Conservation (phyloP, 2,888 invertebrate genomes). For the Mactromeris polynyma region DNA sequence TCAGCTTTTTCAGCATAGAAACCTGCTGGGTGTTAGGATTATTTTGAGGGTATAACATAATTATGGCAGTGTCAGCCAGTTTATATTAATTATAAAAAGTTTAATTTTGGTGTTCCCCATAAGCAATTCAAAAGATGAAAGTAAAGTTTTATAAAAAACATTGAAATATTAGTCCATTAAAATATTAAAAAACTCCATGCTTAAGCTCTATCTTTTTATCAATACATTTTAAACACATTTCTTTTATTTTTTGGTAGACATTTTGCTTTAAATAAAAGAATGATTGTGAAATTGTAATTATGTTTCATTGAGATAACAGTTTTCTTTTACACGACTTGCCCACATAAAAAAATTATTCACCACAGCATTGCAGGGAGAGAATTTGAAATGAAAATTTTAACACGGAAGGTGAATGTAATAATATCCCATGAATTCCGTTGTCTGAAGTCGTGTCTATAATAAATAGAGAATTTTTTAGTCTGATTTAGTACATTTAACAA, state of each 20-base stretch:
- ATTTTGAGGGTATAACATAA: not conserved
- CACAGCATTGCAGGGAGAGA: not conserved
- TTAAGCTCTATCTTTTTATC: too few species aligned
- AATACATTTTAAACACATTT: too few species aligned
- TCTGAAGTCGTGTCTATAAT: not conserved
- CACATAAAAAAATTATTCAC: not conserved
- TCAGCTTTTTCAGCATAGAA: not conserved
- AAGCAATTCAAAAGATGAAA: not conserved
- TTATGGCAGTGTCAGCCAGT: not conserved
- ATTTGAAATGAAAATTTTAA: not conserved
- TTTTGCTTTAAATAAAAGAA: not conserved
- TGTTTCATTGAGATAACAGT: not conserved
- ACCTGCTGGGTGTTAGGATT: not conserved
- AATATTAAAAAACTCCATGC: too few species aligned
- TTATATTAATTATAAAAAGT: not conserved
- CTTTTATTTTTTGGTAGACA: not conserved
- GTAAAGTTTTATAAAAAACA: not conserved
- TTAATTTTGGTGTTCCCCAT: not conserved
- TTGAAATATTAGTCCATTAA: too few species aligned
- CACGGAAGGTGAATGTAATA: not conserved
- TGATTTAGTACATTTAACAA: constrained; percentile 2
- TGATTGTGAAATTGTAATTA: not conserved
- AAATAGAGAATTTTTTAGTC: not conserved
- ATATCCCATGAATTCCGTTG: not conserved
- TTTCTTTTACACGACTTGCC: not conserved